phyloP scores from a whole-genome alignment of 35 echinoderm and acorn worm species.

The Heliocidaris tuberculata region DNA sequence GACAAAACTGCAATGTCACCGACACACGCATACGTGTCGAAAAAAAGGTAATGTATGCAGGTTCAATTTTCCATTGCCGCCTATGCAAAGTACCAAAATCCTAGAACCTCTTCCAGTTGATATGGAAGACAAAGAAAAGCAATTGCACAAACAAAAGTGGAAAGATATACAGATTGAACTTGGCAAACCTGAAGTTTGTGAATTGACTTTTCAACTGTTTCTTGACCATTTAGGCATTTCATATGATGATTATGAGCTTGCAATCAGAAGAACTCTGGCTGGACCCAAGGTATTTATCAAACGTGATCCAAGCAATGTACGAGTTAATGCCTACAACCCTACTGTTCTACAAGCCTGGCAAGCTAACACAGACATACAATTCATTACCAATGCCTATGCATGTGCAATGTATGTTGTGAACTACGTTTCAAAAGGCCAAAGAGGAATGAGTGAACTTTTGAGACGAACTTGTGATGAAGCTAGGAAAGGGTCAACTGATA shows the following conservation, averaged over 20 bases:
- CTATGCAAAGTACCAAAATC: slow-evolving; percentile 52
- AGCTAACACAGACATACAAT: slow-evolving; percentile 57
- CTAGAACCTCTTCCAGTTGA: slow-evolving; percentile 40
- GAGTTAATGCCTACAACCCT: slow-evolving; percentile 58
- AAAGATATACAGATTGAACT: slow-evolving; percentile 36
- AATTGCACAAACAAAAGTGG: neutral
- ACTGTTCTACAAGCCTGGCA: slow-evolving; percentile 45
- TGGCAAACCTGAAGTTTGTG: slow-evolving; percentile 18
- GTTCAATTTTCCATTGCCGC: slow-evolving; percentile 61
- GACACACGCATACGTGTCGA: too few relatives aligned
- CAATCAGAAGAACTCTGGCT: slow-evolving; percentile 34
- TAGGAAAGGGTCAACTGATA: slow-evolving; percentile 48
- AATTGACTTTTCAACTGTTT: slow-evolving; percentile 52
- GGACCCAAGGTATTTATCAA: slow-evolving; percentile 47
- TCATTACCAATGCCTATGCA: slow-evolving; percentile 56
- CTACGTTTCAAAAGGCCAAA: slow-evolving; percentile 64
- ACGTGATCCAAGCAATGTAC: slow-evolving; percentile 51
- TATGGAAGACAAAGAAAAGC: slow-evolving; percentile 8
- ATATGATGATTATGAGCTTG: slow-evolving; percentile 41
- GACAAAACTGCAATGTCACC: slow-evolving; percentile 49
- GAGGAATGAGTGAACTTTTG: slow-evolving; percentile 60
- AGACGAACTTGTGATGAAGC: slow-evolving; percentile 51
- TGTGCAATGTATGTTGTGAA: slow-evolving; percentile 63
- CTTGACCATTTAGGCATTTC: slow-evolving; percentile 30
- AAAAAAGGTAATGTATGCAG: slow-evolving; percentile 43